Evolutionary conservation across 2,113 vertebrate species (phyloP).

Genomic region (Tragelaphus imberbis): DNA sequence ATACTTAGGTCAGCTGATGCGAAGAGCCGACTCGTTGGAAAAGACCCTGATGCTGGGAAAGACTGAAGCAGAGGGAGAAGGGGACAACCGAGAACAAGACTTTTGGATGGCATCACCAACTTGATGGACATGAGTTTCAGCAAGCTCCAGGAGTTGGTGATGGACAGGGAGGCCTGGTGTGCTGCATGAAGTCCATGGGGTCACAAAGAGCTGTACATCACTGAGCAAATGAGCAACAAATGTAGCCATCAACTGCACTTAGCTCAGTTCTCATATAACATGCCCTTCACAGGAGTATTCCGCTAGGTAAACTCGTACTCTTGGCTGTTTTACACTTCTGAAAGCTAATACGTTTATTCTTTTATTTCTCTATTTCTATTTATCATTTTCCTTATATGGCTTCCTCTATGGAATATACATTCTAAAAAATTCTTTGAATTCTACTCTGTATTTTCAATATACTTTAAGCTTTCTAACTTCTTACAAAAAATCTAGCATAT

Average conservation of each 20-base stretch:
- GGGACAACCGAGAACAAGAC: not conserved
- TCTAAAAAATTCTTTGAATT: not conserved
- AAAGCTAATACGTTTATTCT: not conserved
- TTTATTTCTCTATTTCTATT: slow-evolving; percentile 24
- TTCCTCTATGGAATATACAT: not conserved
- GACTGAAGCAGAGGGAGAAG: not conserved
- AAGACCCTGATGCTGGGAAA: not conserved
- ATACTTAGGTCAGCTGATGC: not conserved
- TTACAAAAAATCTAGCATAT: slow-evolving; percentile 19
- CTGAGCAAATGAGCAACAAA: not conserved
- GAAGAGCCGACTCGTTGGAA: not conserved
- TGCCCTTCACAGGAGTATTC: not conserved
- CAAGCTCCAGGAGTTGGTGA: not conserved
- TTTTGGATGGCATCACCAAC: not conserved
- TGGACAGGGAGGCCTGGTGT: not conserved
- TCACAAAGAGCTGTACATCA: not conserved
- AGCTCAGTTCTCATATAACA: not conserved
- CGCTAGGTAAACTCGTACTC: not conserved
- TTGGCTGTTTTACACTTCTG: not conserved
- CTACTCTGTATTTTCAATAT: not conserved
- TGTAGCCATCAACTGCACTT: not conserved
- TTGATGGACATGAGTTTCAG: not conserved
- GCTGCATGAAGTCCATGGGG: not conserved
- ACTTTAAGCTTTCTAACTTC: slow-evolving; percentile 7
- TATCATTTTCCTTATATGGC: not conserved